Evolutionary conservation across 2,797 vertebrate genomes (phyloP).

Genomic region (Anisognathus igniventris): DNA sequence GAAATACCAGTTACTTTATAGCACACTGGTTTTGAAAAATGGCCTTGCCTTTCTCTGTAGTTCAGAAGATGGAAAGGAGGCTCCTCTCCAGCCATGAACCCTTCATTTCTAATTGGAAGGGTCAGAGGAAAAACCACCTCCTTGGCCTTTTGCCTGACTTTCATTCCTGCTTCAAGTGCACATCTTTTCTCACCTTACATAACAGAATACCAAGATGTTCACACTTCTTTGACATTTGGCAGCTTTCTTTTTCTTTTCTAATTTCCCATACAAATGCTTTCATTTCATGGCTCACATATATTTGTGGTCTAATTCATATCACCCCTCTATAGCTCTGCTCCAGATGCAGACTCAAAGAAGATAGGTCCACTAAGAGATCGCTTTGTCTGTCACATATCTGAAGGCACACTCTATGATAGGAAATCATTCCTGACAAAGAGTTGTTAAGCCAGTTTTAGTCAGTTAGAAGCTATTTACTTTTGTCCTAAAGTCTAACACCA

Average conservation of each 20-base stretch:
- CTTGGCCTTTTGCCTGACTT: background rate
- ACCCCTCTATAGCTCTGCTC: background rate
- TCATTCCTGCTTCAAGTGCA: background rate
- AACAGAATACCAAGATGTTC: background rate
- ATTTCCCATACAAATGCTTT: background rate
- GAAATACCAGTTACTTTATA: background rate
- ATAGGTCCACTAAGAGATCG: background rate
- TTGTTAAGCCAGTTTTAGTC: background rate
- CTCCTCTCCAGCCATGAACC: background rate
- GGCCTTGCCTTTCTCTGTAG: background rate
- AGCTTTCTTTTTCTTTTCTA: background rate
- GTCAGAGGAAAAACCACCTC: background rate
- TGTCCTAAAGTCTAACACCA: background rate
- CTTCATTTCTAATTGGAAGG: background rate
- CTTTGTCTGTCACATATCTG: background rate
- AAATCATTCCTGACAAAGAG: background rate
- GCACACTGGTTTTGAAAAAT: background rate
- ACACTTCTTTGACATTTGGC: background rate
- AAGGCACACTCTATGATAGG: background rate
- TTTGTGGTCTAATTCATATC: background rate
- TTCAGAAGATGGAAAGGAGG: background rate
- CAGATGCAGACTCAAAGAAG: background rate
- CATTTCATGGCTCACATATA: background rate
- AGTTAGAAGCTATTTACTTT: background rate
- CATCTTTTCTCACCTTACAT: background rate